Evolutionary conservation across 37 sponge, comb jelly and placozoan genomes (phyloP).

Genomic region (Hexactinellida sp.): DNA sequence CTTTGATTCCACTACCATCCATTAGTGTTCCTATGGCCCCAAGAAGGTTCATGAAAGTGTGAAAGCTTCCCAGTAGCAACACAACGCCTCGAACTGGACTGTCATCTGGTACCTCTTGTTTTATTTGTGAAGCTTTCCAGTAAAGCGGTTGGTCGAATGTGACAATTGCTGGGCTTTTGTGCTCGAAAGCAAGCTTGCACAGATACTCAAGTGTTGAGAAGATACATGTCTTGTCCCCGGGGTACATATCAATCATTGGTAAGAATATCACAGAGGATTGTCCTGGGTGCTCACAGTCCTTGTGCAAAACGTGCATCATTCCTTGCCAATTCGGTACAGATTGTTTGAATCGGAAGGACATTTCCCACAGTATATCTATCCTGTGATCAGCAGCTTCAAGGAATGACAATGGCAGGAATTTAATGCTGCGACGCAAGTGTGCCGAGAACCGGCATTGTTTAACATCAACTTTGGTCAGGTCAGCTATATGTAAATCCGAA

Average conservation of each 20-base stretch:
- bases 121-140: slow-evolving; percentile 14
- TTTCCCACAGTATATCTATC: not conserved
- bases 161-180: not conserved
- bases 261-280: not conserved
- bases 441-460: not conserved
- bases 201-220: not conserved
- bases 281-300: too few relatives aligned
- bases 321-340: not conserved
- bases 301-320: not conserved
- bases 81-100: not conserved
- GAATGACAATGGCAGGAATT: not conserved
- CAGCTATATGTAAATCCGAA: slow-evolving; percentile 17
- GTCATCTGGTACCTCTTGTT: not conserved
- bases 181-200: not conserved
- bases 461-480: slow-evolving; percentile 9
- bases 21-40: too few relatives aligned
- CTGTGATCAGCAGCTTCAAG: not conserved
- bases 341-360: not conserved
- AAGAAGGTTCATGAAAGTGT: too few relatives aligned
- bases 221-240: not conserved
- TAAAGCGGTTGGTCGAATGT: not conserved
- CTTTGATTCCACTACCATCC: too few relatives aligned
- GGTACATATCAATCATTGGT: not conserved
- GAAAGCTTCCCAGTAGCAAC: not conserved
- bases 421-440: not conserved